A percentile compares a stretch with the other conserved stretches of the same genome.
These are phyloP conservation scores for Anolis carolinensis DNA, from an alignment of 2,113 vertebrate genomes.

Conservation along the genomic window DNA sequence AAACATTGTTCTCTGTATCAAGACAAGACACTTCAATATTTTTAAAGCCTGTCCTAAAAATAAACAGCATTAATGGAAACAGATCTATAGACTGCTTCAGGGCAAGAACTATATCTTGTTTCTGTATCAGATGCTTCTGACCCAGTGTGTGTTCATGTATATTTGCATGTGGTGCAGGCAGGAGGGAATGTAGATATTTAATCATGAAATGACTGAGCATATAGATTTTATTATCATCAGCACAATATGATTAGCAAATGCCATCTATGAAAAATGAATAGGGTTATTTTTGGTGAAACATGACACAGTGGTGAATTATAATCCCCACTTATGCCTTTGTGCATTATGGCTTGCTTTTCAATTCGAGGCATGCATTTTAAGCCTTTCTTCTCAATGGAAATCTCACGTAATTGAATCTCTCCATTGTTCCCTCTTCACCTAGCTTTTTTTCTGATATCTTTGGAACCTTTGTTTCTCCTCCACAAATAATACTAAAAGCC, in stretches of 20 bases:
- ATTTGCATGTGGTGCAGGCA: conserved; percentile 1
- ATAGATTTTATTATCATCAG: background rate
- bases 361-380: background rate
- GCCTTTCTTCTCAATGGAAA: background rate
- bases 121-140: background rate
- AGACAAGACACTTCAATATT: conserved; percentile 3
- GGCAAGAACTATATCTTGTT: conserved; percentile 21
- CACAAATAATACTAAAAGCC: background rate
- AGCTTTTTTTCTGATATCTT: conserved; percentile 7
- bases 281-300: background rate
- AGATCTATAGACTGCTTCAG: conserved; percentile 22
- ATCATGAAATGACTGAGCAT: background rate
- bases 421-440: background rate
- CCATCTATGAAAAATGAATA: background rate
- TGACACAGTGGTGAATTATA: background rate
- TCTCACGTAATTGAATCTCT: conserved; percentile 1
- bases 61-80: conserved; percentile 13
- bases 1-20: conserved; percentile 9
- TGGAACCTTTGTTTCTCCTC: conserved; percentile 5
- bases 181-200: background rate
- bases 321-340: background rate
- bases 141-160: background rate
- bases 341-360: background rate
- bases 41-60: conserved; percentile 10
- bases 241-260: background rate